Percentiles rank a stretch among this genome's conserved stretches.
phyloP scores from a whole-genome alignment of 2,888 invertebrate species.

The Pollenia amentaria region DNA sequence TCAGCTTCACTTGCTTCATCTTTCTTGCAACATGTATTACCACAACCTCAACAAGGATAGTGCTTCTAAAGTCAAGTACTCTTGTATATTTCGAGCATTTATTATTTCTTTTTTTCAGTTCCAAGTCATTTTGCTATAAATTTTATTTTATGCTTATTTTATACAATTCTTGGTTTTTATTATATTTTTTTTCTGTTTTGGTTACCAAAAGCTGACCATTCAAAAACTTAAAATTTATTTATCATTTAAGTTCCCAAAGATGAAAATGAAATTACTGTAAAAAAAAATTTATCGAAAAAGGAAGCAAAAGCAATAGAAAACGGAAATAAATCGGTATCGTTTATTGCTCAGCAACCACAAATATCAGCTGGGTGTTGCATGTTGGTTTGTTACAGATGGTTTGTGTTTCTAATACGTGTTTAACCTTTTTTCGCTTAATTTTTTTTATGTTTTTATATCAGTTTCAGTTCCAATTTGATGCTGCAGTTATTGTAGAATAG shows the following conservation, averaged over 20 bases:
- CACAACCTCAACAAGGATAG: slow-evolving; percentile 47
- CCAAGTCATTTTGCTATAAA: slow-evolving; percentile 76
- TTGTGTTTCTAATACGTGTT: slow-evolving; percentile 65
- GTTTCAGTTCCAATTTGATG: slow-evolving; percentile 30
- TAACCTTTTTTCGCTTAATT: slow-evolving; percentile 68
- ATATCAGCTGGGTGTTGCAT: slow-evolving; percentile 67
- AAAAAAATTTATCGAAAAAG: slow-evolving; percentile 57
- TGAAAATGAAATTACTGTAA: slow-evolving; percentile 49
- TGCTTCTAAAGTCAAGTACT: slow-evolving; percentile 49
- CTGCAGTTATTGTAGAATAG: not conserved
- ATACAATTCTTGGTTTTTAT: slow-evolving; percentile 68
- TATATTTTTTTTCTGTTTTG: slow-evolving; percentile 35
- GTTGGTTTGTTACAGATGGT: slow-evolving; percentile 51
- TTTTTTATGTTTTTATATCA: slow-evolving; percentile 35
- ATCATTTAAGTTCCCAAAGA: slow-evolving; percentile 75
- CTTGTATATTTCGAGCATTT: slow-evolving; percentile 30
- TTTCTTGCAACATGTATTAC: slow-evolving; percentile 29
- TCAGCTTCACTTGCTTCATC: not conserved
- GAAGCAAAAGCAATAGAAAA: slow-evolving; percentile 44
- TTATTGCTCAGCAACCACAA: slow-evolving; percentile 71
- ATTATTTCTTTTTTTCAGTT: slow-evolving; percentile 45
- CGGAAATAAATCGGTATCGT: slow-evolving; percentile 72
- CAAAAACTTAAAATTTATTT: slow-evolving; percentile 74
- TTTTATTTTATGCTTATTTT: slow-evolving; percentile 76
- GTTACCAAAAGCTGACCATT: slow-evolving; percentile 71